Evolutionary conservation across 2,888 invertebrate genomes (phyloP), one percentile per base, ranked within the genome.

Genomic region (Tachina lurida): DNA sequence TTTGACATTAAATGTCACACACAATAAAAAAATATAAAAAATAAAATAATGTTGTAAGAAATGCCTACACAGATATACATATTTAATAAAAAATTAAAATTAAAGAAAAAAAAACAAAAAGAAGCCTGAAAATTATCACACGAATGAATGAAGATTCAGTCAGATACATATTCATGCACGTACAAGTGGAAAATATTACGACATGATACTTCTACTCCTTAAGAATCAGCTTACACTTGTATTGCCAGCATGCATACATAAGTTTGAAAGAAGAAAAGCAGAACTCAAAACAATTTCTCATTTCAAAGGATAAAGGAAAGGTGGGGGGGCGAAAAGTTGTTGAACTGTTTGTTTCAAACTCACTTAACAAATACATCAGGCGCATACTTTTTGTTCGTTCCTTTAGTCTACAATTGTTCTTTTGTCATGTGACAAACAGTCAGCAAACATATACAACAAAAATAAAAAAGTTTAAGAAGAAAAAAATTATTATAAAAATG

Each of bases 301-400:
- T 49, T n/a, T 13, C 49, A 65, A 75, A 75, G 68, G 39, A 74
- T 68, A 74, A 75, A 60, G 60, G 43, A 17, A 13, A 9, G 39
- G 13, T 65, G 49, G 56, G 39, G 13, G 71, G 49, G 56, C 31
- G 31, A 83, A 83, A 77, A 73, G 83, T 83, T 83, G 83, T 83
- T 83, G 77, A 83, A 83, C 83, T 78, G 77, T 83, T 77, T 83
- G 67, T 83, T 77, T 83, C 67, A 78, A 83, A 83, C 73, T 85
- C 77, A 85, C 85, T 82, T 82, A 78, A 77, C 70, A 85, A 82
- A 82, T 78, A 68, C 74, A 45, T 81, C 85, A 85, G 63, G 63
- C 81, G 70, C 74, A 77, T 62, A 81, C 31, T 54, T 60, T 78
- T 80, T 49, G 31, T 58, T 52, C 19, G 15, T 41, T 80, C 22